Evolutionary conservation across 2,113 vertebrate species (phyloP), one percentile per base, ranked within the genome.

Genomic region (Lanius ludovicianus): DNA sequence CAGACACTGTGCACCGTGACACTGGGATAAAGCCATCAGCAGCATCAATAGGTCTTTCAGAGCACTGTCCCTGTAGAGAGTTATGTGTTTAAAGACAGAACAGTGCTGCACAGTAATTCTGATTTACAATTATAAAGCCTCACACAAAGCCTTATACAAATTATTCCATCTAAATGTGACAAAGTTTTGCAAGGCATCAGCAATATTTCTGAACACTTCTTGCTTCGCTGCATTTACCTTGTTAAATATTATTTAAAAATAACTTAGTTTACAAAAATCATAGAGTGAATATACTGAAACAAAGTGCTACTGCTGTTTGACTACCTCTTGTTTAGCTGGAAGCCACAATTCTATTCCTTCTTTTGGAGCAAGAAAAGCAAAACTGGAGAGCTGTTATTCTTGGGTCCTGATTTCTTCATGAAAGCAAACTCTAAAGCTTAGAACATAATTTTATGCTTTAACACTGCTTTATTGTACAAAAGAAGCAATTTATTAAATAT

Each of bases 1-100:
- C 6, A 63, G 30, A 33, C 27, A 39, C 13, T 0, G 0, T 44
- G 59, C 27, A 39, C 13, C 0, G 0, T 44, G 59, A 44, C 55
- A 47, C 42, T 35, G 42, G 39, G 50, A 74, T 27, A 60, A 85
- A 53, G 30, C 35, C 39, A 42, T 22, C 52, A 62, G 21, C 17
- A 64, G 55, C 35, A 24, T 46, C 2, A 47, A 23, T n/a, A 55
- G 12, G 14, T 77, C 57, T 86, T 88, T 75, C 59, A 60, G 35
- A 67, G 28, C 49, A 21, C 5, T 47, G 31, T 68, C 13, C 17
- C 49, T 24, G 3, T 6, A 33, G 1, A 33, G 15, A 24, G 2
- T 53, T 57, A 12, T 30, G 59, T 47, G 15, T 67, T 82, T 23
- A 53, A 49, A 84, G 31, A 35, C 3, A 0, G 28, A 84, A 55